Base-by-base conservation (phyloP, 2,797 vertebrate genomes). In the Parauchenoglanis ngamensis region DNA sequence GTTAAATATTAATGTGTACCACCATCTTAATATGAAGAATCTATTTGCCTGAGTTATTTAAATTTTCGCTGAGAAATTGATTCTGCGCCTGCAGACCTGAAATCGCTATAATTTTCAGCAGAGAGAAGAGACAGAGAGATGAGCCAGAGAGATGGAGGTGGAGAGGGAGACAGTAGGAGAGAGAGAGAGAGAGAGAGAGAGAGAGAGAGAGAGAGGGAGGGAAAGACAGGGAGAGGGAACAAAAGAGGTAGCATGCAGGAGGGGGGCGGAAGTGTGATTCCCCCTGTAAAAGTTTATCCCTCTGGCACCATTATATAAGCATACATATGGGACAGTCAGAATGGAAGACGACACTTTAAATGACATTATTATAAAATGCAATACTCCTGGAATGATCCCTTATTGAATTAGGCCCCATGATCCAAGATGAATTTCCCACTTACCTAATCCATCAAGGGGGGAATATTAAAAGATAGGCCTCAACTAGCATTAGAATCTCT, bases 311-410 rank as follows among this genome's bases (percentile, higher is more conserved):
- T 97, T 97, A 89, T 98, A 98, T 98, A 99, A 99, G 97, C 97
- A 97, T 97, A 97, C 98, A 97, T 98, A 97, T 97, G 98, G 98
- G 98, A 98, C 97, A 96, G 98, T 96, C 97, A 97, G 98, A 99
- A 99, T 99, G 97, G 98, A 98, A 99, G 98, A 98, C 97, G 98
- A 99, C 98, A 99, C 98, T 98, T 99, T 98, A 99, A 99, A 99
- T 99, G 98, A 99, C 98, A 99, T 99, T 98, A 99, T 99, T 99
- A 99, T 99, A 99, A 99, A 99, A 99, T 99, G 98, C 98, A 99
- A 99, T 99, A 99, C 98, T 99, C 98, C 97, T 97, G 98, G 97
- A 99, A 99, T 99, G 98, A 99, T 99, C 97, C 97, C 96, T 99
- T 99, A 99, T 99, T 99, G 97, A 99, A 99, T 99, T 99, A 99